Evolutionary conservation across 1,140 invertebrate genomes (phyloP).

Genomic region (Ips nitidus): DNA sequence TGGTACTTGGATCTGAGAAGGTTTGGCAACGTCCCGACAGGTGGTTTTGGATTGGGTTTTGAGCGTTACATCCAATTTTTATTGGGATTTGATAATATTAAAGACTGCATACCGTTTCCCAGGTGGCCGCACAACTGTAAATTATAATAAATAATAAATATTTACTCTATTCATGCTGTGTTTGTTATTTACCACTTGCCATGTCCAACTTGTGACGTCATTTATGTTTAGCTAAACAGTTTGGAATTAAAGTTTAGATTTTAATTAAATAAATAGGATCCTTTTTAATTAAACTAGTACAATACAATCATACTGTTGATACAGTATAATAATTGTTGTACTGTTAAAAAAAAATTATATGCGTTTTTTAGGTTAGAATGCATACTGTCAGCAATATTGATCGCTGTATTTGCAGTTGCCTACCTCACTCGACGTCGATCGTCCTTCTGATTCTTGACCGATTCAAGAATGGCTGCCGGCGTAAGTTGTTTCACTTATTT

Average conservation of each 20-base stretch:
- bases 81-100: constrained; percentile 82
- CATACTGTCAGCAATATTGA: neutral
- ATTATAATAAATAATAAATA: constrained; percentile 6
- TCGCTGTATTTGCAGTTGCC: constrained; percentile 1
- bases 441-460: constrained; percentile 13
- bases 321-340: too few relatives aligned
- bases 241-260: too few relatives aligned
- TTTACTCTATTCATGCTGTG: neutral
- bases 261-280: too few relatives aligned
- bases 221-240: too few relatives aligned
- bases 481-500: constrained; percentile 44
- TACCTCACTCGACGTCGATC: neutral
- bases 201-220: too few relatives aligned
- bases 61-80: constrained; percentile 87
- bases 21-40: constrained; percentile 85
- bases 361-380: too few relatives aligned
- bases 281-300: too few relatives aligned
- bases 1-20: constrained; percentile 93
- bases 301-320: too few relatives aligned
- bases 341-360: too few relatives aligned
- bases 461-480: constrained; percentile 46
- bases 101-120: constrained; percentile 94
- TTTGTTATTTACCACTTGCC: too few relatives aligned
- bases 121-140: constrained; percentile 67
- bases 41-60: constrained; percentile 94